Conservation (phyloP, 1,140 invertebrate genomes). For the Prorops nasuta region DNA sequence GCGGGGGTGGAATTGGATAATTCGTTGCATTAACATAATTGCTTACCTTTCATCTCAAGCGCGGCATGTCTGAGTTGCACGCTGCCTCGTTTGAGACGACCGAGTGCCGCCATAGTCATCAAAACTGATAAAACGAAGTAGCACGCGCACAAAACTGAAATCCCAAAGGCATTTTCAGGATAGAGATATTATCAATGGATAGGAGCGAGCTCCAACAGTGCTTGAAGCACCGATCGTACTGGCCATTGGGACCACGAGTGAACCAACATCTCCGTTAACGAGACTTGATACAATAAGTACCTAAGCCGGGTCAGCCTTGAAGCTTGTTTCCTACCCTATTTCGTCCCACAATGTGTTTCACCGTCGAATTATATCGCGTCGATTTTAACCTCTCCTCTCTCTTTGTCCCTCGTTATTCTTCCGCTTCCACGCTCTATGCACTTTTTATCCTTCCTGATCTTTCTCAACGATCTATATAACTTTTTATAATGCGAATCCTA, state of each 20-base stretch:
- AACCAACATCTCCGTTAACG: slow-evolving; percentile 54
- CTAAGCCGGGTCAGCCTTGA: slow-evolving; percentile 49
- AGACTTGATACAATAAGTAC: slow-evolving; percentile 59
- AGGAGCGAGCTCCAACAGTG: too few relatives aligned
- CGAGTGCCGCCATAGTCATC: slow-evolving; percentile 47
- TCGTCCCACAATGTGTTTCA: too few relatives aligned
- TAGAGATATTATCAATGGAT: too few relatives aligned
- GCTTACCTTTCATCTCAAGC: slow-evolving; percentile 59
- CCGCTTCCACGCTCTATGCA: too few relatives aligned
- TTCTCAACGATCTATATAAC: too few relatives aligned
- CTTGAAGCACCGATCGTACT: slow-evolving; percentile 29
- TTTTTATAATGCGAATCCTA: too few relatives aligned
- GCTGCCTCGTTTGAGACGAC: slow-evolving; percentile 58
- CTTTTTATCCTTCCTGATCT: too few relatives aligned
- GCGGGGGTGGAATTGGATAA: slow-evolving; percentile 1
- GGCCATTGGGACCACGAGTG: slow-evolving; percentile 36
- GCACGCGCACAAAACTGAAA: slow-evolving; percentile 14
- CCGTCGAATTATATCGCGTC: too few relatives aligned
- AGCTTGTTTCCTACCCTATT: too few relatives aligned
- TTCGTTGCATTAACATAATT: slow-evolving; percentile 1
- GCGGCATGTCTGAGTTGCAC: slow-evolving; percentile 60
- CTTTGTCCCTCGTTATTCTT: too few relatives aligned
- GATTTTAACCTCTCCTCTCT: too few relatives aligned
- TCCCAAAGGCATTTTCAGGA: slow-evolving; percentile 28
- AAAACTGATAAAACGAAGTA: too few relatives aligned